A percentile compares a stretch with the other conserved stretches of the same genome.
Conservation (phyloP, 2,797 vertebrate genomes). For the Aplochiton taeniatus region DNA sequence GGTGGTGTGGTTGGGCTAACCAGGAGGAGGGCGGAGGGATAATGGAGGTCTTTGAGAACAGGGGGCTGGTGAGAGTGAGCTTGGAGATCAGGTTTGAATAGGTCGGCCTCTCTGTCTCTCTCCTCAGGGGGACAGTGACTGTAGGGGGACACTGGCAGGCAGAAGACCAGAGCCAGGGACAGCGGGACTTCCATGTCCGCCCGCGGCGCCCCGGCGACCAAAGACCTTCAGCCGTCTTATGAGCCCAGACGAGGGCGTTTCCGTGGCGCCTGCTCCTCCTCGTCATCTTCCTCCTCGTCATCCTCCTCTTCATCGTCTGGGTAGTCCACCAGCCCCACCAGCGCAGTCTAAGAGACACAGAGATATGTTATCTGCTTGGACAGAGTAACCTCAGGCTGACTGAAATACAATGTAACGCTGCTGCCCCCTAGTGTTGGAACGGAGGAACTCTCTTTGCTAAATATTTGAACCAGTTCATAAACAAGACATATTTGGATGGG, state of each 20-base stretch:
- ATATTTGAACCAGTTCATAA: not conserved
- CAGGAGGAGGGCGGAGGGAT: conserved; percentile 12
- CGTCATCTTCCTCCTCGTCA: conserved; percentile 91
- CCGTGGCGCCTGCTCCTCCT: conserved; percentile 85
- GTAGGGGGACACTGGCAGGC: conserved; percentile 53
- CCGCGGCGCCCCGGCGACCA: conserved; percentile 73
- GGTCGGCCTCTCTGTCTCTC: conserved; percentile 43
- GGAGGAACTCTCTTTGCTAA: no score
- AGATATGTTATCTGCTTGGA: no score
- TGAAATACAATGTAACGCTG: not conserved
- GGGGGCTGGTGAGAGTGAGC: not conserved
- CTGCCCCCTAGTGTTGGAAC: not conserved
- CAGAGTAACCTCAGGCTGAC: no score
- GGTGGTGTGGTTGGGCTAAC: no score
- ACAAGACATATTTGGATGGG: not conserved
- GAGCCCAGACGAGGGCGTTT: conserved; percentile 96
- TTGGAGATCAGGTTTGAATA: conserved; percentile 6
- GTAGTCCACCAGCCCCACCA: conserved; percentile 97
- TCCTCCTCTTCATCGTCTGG: conserved; percentile 98
- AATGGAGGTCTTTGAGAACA: conserved; percentile 28
- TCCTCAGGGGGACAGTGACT: conserved; percentile 37
- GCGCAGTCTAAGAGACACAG: conserved; percentile 77
- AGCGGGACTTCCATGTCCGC: conserved; percentile 73
- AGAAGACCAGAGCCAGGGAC: conserved; percentile 61
- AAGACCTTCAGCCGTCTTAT: conserved; percentile 78